Evolutionary conservation across 2,797 vertebrate genomes (phyloP).

Genomic region (Menidia menidia): DNA sequence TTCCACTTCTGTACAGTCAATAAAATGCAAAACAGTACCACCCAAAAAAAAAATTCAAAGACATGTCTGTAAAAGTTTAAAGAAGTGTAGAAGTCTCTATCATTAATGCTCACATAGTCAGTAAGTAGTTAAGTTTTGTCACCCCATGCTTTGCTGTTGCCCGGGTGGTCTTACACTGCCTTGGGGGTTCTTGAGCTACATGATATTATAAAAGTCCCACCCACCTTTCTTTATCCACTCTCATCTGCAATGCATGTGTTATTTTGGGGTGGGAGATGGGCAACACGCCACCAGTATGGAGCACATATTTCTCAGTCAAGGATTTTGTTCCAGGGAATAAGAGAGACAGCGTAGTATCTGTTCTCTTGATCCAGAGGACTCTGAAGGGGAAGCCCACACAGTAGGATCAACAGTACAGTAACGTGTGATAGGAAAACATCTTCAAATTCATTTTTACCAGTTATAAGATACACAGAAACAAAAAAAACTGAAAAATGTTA

Average conservation of each 20-base stretch:
- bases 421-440: constrained; percentile 65
- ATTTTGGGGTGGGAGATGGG: constrained; percentile 37
- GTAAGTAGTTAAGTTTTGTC: constrained; percentile 32
- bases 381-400: constrained; percentile 75
- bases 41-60: constrained; percentile 39
- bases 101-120: neutral
- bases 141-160: constrained; percentile 49
- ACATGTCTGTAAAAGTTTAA: constrained; percentile 12
- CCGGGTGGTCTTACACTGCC: constrained; percentile 65
- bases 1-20: constrained; percentile 48
- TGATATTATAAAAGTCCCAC: constrained; percentile 49
- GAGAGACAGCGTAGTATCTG: constrained; percentile 58
- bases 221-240: constrained; percentile 35
- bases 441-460: constrained; percentile 66
- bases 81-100: constrained; percentile 1
- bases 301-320: constrained; percentile 56
- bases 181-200: constrained; percentile 58
- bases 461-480: constrained; percentile 50
- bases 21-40: constrained; percentile 60
- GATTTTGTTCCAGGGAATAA: constrained; percentile 41
- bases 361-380: constrained; percentile 52
- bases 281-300: constrained; percentile 72
- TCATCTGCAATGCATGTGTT: constrained; percentile 77
- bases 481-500: constrained; percentile 47
- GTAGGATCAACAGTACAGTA: constrained; percentile 63